Percentiles rank a stretch among this genome's conserved stretches.
Conservation (phyloP, 1,140 invertebrate species). For the Bombyx mandarina region DNA sequence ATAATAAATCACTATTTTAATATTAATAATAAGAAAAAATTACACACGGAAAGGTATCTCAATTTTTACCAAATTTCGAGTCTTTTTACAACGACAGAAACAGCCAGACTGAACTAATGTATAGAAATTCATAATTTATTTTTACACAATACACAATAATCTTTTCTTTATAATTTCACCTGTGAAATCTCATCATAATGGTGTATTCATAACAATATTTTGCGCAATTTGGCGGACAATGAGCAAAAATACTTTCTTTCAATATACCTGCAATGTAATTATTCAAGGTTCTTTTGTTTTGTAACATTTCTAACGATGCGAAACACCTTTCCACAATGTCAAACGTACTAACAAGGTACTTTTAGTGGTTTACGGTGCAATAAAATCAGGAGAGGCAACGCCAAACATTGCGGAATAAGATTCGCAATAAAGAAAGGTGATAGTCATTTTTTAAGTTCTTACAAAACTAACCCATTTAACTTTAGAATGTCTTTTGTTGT, state of each 20-base stretch:
- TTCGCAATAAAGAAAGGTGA: conserved; percentile 5
- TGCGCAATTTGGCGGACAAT: conserved; percentile 39
- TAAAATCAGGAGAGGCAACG: conserved; percentile 58
- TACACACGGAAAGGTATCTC: no score
- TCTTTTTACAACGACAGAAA: no score
- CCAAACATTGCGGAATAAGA: conserved; percentile 59
- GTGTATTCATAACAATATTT: conserved; percentile 55
- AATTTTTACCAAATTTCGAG: no score
- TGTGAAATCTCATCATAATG: conserved; percentile 41
- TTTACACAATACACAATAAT: conserved; percentile 13
- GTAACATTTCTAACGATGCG: conserved; percentile 43
- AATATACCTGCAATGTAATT: conserved; percentile 49
- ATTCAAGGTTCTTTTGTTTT: conserved; percentile 44
- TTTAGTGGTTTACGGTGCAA: conserved; percentile 64
- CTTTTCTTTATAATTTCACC: conserved; percentile 42
- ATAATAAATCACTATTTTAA: no score
- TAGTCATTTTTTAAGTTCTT: conserved; percentile 21
- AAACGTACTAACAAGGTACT: conserved; percentile 38
- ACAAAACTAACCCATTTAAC: conserved; percentile 54
- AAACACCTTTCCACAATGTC: conserved; percentile 52
- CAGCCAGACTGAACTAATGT: no score
- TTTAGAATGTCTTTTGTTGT: conserved; percentile 35
- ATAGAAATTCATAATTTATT: background rate
- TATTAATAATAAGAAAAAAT: no score
- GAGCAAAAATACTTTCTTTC: conserved; percentile 65